phyloP scores from a whole-genome alignment of 2,797 vertebrate genomes.

The Mus spretus region DNA sequence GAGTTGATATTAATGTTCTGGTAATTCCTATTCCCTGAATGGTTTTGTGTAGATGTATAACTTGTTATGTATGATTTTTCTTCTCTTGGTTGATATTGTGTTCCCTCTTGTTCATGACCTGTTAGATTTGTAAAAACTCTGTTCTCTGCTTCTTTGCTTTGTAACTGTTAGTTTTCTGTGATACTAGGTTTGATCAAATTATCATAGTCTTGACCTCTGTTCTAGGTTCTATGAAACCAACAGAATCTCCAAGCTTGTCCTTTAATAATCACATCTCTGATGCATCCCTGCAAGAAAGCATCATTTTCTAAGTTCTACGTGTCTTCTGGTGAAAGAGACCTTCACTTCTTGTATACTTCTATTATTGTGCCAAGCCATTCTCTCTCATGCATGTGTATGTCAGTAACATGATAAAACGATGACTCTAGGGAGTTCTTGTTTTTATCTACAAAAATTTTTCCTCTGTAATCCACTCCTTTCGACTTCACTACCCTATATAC shows the following conservation, averaged over 20 bases:
- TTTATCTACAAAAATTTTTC: background rate
- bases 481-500: background rate
- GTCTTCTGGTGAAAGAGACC: background rate
- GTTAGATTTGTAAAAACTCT: background rate
- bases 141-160: background rate
- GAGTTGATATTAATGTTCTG: background rate
- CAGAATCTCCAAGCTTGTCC: background rate
- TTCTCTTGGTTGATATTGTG: background rate
- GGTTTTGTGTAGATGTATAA: background rate
- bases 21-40: background rate
- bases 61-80: background rate
- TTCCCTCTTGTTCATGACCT: background rate
- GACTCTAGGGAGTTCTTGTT: background rate
- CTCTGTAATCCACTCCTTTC: background rate
- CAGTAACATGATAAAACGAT: background rate
- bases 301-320: background rate
- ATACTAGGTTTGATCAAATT: background rate
- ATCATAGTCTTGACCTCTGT: conserved; percentile 28
- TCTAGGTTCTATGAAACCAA: background rate
- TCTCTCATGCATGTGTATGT: background rate
- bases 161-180: background rate
- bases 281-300: background rate
- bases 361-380: background rate
- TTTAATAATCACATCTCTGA: background rate
- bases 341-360: background rate